Base-by-base conservation (phyloP, 2,888 invertebrate species). In the Marasmarcha lunaedactyla region DNA sequence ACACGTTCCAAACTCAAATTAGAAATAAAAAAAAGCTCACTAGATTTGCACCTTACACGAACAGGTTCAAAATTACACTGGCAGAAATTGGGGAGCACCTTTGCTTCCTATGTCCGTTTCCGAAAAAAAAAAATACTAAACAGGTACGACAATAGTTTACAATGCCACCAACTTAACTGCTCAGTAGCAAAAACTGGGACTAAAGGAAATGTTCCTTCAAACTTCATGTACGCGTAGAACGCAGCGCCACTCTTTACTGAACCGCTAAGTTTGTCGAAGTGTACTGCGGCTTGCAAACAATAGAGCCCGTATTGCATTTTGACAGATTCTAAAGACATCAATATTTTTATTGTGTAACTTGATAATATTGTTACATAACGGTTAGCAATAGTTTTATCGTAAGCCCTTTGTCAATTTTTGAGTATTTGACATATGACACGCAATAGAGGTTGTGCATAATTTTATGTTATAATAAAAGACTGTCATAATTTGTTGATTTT, bases 91-190 rank as follows among this genome's bases (percentile, higher is more conserved):
- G 4, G 7, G 51, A 50, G 46, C 58, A 63, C 63, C 63, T 65
- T 52, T 49, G 46, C 51, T 61, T 64, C 67, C 66, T 61, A 66
- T 71, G 74, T 78, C 77, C 77, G 71, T 77, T 77, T 74, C 68
- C 70, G 67, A 71, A 72, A 65, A 71, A 71, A 65, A 59, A 59
- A 64, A 42, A 42, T 10, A 55, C 46, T 51, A 52, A 49, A 71
- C 74, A 77, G 76, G 77, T 79, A 73, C 53, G 55, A 62, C 57
- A 57, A 64, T 59, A 55, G 49, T 37, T 46, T 44, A 46, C 42
- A 46, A 49, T 46, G 46, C n/a, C n/a, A n/a, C n/a, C n/a, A n/a
- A n/a, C n/a, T n/a, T n/a, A n/a, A n/a, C n/a, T n/a, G n/a, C n/a
- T n/a, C n/a, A n/a, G n/a, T n/a, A n/a, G n/a, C n/a, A n/a, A n/a